A percentile compares a stretch with the other conserved stretches of the same genome.
Evolutionary conservation across 2,888 invertebrate species (phyloP).

Genomic region (Nemurella pictetii): DNA sequence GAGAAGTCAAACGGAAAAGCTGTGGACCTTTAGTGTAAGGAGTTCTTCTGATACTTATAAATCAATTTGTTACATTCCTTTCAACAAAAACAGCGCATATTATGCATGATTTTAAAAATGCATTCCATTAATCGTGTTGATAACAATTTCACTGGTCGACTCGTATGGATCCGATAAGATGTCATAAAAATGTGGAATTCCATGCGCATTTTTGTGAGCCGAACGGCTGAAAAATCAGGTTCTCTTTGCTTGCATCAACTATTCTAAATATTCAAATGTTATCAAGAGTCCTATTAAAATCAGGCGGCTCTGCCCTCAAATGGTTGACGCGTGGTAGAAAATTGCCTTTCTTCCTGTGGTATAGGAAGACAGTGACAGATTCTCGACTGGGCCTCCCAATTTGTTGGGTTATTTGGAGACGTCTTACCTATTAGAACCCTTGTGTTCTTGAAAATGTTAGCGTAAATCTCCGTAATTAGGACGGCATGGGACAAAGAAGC

Average conservation of each 20-base stretch:
- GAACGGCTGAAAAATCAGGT: conserved; percentile 10
- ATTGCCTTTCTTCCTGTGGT: not conserved
- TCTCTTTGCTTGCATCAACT: not conserved
- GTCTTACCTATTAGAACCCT: conserved; percentile 25
- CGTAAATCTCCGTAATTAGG: conserved; percentile 29
- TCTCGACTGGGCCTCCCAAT: conserved; percentile 6
- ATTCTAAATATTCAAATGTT: conserved; percentile 24
- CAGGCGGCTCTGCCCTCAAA: not conserved
- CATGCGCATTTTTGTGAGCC: conserved; percentile 8
- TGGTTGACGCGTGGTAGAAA: conserved; percentile 15
- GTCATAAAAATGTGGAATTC: conserved; percentile 23
- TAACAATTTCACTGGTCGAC: conserved; percentile 10
- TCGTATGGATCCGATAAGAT: conserved; percentile 24
- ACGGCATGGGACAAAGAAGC: conserved; percentile 6
- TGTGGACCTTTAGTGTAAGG: not conserved
- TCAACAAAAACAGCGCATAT: not conserved
- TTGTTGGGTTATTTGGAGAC: conserved; percentile 26
- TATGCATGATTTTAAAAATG: conserved; percentile 15
- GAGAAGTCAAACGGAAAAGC: not conserved
- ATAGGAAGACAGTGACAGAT: conserved; percentile 17
- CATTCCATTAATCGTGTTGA: not conserved
- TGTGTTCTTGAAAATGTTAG: conserved; percentile 19
- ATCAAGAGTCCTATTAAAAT: conserved; percentile 17
- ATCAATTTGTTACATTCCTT: not conserved
- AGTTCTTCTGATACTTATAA: not conserved